Evolutionary conservation across 1,140 invertebrate species (phyloP), one percentile per base, ranked within the genome.

Genomic region (Ptiloglossa arizonensis): DNA sequence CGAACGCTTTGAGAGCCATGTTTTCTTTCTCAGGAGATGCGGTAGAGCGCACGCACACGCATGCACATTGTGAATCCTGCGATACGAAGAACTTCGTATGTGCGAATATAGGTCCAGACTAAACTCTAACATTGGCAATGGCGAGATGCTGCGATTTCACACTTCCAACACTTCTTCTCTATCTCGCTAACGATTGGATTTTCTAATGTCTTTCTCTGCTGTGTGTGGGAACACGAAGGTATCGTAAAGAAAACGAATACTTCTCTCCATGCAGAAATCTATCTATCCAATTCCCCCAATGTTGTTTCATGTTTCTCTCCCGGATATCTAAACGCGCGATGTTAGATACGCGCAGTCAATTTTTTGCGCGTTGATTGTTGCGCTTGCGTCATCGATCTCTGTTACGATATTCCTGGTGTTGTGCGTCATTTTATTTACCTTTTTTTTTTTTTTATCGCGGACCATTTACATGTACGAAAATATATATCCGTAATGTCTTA

Each of bases 11-110:
- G 82, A 85, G 79, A 81, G 60, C 59, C 82, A 68, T 85, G 35
- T 85, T 86, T 86, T 85, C 66, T 86, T 86, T 86, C 83, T 82
- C 66, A 85, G 82, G 79, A 85, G 74, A 69, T 85, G 73, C 78
- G 54, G 79, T 32, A 76, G 38, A 35, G 46, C 59, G 69, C 32
- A 27, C n/a, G 19, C 60, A 22, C 29, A 32, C 63, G 56, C 68
- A 46, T 48, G 50, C 72, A 48, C 57, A 38, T 62, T 71, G 59
- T 22, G n/a, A 71, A 56, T 57, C 17, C 73, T 68, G 54, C 67
- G 44, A 81, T 80, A 44, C 24, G 67, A 70, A 48, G 75, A 72
- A 71, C 35, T 50, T 69, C 68, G 11, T 75, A 62, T 77, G 35
- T 62, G 32, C 59, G 66, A 82, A 71, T 79, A 50, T 79, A 84